Evolutionary conservation across 2,888 invertebrate species (phyloP), one percentile per base, ranked within the genome.

Genomic region (Andrena haemorrhoa): DNA sequence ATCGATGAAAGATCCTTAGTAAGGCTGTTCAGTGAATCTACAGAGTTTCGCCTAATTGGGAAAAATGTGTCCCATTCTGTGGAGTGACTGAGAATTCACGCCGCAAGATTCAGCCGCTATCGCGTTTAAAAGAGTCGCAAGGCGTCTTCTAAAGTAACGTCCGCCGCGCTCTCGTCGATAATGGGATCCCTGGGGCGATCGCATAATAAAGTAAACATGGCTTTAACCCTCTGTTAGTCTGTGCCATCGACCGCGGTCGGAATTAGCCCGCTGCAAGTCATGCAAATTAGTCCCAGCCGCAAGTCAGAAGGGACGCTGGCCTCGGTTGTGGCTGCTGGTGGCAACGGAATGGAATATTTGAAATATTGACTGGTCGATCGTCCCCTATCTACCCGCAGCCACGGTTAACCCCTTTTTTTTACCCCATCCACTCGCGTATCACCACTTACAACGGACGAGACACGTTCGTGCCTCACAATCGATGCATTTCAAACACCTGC

Each of bases 131-230:
- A 77, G 71, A 69, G 72, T 53, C 68, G 72, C 56, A 58, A 56
- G 71, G 58, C 41, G 26, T 47, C 33, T 63, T 53, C 51, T 53
- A 47, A 75, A 70, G 23, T 33, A 12, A 31, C 58, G 23, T 64
- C 60, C 72, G 73, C 35, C 58, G 66, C 53, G 65, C 63, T 84
- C 79, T 61, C 64, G 83, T 81, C 88, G 84, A 87, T 88, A 87
- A 86, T 88, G 81, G 66, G 73, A 79, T 87, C 83, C 75, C 68
- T 75, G 41, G 41, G 71, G 79, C 80, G 86, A 87, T 87, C 84
- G 82, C 86, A 75, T 86, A 88, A 87, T 86, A 87, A 84, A 88
- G 84, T 88, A 87, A 87, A 86, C 86, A 86, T 86, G 86, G 80
- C 86, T 88, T 86, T 75, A 82, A 81, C 84, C 88, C 56, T 79